Conservation (phyloP, 2,797 vertebrate genomes). For the Gymnothorax javanicus region DNA sequence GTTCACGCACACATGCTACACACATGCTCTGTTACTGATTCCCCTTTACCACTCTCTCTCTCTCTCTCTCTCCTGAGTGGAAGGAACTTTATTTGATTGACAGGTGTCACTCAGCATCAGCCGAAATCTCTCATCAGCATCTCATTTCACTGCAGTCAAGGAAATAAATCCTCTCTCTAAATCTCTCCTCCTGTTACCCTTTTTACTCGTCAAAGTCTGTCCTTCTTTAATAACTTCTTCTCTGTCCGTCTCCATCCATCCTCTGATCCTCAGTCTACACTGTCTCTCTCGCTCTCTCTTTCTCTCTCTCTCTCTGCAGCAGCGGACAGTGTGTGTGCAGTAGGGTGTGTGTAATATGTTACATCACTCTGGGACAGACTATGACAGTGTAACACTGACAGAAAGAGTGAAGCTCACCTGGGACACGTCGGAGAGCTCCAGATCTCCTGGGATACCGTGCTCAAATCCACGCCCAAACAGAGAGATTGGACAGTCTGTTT, state of each 20-base stretch:
- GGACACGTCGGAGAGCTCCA: no score
- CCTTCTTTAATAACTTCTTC: conserved; percentile 44
- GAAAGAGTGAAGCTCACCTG: no score
- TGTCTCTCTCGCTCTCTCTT: background rate
- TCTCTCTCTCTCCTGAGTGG: conserved; percentile 24
- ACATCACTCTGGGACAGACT: no score
- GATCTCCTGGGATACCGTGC: no score
- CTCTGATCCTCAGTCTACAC: background rate
- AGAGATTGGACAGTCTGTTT: no score
- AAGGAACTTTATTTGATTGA: conserved; percentile 3
- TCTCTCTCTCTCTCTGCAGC: background rate
- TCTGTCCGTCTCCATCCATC: conserved; percentile 30
- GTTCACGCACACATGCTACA: no score
- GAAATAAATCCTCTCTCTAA: conserved; percentile 11
- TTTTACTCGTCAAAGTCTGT: conserved; percentile 41
- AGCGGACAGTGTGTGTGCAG: no score
- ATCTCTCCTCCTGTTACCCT: conserved; percentile 45
- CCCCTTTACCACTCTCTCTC: background rate
- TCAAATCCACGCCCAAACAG: no score
- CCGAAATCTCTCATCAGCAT: background rate
- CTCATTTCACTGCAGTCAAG: background rate
- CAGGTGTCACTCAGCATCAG: background rate
- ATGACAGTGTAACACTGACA: no score
- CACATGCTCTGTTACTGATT: no score
- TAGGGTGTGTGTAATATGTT: no score